A percentile compares a stretch with the other conserved stretches of the same genome.
phyloP scores from a whole-genome alignment of 2,888 invertebrate species.

The Xestia xanthographa region DNA sequence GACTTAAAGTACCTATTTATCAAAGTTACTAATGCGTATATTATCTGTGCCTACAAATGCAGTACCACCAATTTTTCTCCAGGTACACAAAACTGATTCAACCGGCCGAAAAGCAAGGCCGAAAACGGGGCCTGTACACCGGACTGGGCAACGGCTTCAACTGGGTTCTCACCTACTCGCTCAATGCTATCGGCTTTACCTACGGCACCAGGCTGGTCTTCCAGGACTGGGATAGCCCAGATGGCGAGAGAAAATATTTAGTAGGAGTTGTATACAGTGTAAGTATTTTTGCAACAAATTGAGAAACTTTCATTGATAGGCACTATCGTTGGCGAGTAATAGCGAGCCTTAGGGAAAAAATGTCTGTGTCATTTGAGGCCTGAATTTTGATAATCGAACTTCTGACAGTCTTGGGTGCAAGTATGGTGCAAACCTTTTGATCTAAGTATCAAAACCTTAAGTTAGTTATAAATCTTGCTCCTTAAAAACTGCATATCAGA shows the following conservation, averaged over 20 bases:
- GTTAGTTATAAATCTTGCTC: not conserved
- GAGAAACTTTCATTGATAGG: not conserved
- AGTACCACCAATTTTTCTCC: conserved; percentile 10
- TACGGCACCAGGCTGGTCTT: conserved; percentile 94
- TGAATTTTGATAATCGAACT: not conserved
- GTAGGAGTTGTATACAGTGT: conserved; percentile 93
- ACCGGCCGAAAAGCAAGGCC: conserved; percentile 92
- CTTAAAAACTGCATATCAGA: not conserved
- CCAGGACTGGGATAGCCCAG: conserved; percentile 89
- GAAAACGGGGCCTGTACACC: conserved; percentile 92
- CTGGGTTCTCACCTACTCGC: conserved; percentile 94
- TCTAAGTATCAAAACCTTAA: not conserved
- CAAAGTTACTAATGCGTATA: not conserved
- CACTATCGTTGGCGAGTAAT: too few species aligned
- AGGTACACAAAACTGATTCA: conserved; percentile 90
- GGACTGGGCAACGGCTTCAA: conserved; percentile 93
- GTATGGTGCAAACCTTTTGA: not conserved
- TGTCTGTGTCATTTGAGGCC: not conserved
- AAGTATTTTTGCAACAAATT: conserved; percentile 71
- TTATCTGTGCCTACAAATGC: too few species aligned
- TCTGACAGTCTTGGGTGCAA: not conserved
- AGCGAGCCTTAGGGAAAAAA: too few species aligned
- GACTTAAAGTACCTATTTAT: not conserved
- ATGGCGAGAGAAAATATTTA: conserved; percentile 91
- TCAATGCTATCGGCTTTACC: conserved; percentile 94